A percentile compares a stretch with the other conserved stretches of the same genome.
Evolutionary conservation across 2,888 invertebrate genomes (phyloP).

Genomic region (Listrodromus nycthemerus): DNA sequence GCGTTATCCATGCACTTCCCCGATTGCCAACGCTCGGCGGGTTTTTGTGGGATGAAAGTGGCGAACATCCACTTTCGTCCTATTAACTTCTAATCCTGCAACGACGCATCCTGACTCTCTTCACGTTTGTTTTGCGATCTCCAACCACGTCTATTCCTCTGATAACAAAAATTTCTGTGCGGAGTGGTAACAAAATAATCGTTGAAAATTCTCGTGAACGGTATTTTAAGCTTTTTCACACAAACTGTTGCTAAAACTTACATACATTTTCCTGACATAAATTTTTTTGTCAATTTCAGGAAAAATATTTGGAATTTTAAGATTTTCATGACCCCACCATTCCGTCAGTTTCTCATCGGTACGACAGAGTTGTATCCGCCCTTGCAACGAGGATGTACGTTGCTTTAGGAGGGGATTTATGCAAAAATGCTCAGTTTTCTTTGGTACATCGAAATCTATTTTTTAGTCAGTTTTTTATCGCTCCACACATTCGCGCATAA

Average conservation of each 20-base stretch:
- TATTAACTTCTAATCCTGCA: not conserved
- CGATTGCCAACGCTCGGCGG: conserved; percentile 29
- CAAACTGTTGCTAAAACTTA: no score
- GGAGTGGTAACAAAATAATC: no score
- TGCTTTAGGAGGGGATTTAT: not conserved
- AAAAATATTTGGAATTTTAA: no score
- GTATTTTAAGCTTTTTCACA: no score
- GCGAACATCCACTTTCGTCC: conserved; percentile 2
- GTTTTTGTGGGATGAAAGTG: not conserved
- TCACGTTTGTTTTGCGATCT: not conserved
- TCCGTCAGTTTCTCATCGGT: not conserved
- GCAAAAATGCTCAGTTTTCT: not conserved
- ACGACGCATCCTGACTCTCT: not conserved
- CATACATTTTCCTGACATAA: no score
- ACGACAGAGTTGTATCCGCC: not conserved
- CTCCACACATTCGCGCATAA: not conserved
- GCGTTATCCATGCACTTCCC: conserved; percentile 19
- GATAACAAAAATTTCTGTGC: no score
- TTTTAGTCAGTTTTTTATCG: not conserved
- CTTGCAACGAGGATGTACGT: not conserved
- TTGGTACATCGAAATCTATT: not conserved
- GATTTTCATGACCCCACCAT: not conserved
- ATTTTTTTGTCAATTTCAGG: no score
- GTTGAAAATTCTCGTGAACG: no score
- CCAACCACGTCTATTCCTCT: no score